Conservation (phyloP, 2,113 vertebrate species). For the Machaerirhynchus nigripectus region DNA sequence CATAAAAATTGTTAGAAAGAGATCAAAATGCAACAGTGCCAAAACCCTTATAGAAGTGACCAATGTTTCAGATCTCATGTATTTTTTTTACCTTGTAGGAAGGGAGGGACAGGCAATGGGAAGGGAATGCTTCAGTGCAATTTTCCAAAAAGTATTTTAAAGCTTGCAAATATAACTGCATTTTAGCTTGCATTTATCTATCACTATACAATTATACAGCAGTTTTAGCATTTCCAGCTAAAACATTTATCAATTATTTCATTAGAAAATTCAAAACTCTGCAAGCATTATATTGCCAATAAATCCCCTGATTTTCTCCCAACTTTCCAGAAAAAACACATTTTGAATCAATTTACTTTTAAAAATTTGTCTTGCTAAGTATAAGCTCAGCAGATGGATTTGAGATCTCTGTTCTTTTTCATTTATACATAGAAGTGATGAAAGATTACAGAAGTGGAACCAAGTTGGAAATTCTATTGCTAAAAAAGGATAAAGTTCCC, state of each 20-base stretch:
- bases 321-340: neutral
- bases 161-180: neutral
- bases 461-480: neutral
- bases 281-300: neutral
- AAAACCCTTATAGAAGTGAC: neutral
- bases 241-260: neutral
- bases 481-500: neutral
- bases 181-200: neutral
- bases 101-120: neutral
- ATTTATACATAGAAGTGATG: neutral
- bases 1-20: neutral
- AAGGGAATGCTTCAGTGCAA: neutral
- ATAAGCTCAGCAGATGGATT: neutral
- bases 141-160: neutral
- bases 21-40: neutral
- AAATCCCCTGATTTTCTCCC: neutral
- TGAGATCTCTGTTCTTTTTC: neutral
- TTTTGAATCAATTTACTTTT: neutral
- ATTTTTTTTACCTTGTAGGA: neutral
- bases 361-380: neutral
- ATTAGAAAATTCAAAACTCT: neutral
- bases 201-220: neutral
- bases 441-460: neutral
- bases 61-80: neutral
- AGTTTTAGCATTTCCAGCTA: neutral